Conservation (phyloP, 2,797 vertebrate genomes). For the Macroramphosus scolopax region DNA sequence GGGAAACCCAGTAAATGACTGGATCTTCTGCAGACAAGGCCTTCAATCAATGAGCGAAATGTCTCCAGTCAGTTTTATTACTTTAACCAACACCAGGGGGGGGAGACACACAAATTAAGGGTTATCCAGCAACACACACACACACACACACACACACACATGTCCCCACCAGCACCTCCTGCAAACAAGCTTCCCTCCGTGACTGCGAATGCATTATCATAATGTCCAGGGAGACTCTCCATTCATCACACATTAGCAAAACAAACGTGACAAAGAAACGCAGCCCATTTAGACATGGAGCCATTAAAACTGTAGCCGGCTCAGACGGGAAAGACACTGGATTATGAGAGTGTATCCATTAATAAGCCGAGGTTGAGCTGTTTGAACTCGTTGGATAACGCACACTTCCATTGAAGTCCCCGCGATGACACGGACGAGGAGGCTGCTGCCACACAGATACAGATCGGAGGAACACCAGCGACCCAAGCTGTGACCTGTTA, state of each 20-base stretch:
- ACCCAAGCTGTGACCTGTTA: conserved; percentile 44
- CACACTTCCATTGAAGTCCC: conserved; percentile 19
- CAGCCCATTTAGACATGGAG: conserved; percentile 21
- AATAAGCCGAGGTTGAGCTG: conserved; percentile 33
- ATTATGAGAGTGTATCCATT: conserved; percentile 31
- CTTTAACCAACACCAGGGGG: conserved; percentile 51
- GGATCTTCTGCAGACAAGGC: too few species aligned
- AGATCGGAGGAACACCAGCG: conserved; percentile 13
- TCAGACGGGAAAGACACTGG: conserved; percentile 28
- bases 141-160: conserved; percentile 6
- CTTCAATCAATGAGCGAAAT: conserved; percentile 66
- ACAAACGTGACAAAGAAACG: conserved; percentile 59
- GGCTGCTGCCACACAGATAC: conserved; percentile 8
- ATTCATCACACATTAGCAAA: conserved; percentile 75
- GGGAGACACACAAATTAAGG: conserved; percentile 39
- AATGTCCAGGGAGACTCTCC: conserved; percentile 61
- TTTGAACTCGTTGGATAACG: conserved; percentile 26
- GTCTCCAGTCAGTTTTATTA: conserved; percentile 59
- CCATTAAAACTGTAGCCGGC: conserved; percentile 34
- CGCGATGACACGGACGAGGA: conserved; percentile 7
- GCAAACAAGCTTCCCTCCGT: conserved; percentile 50
- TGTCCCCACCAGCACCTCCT: too few species aligned
- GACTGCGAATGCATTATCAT: conserved; percentile 71
- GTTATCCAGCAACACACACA: too few species aligned
- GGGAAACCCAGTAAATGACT: conserved; percentile 46